Base-by-base conservation (phyloP, 2,888 invertebrate species). In the Plebejus argus region DNA sequence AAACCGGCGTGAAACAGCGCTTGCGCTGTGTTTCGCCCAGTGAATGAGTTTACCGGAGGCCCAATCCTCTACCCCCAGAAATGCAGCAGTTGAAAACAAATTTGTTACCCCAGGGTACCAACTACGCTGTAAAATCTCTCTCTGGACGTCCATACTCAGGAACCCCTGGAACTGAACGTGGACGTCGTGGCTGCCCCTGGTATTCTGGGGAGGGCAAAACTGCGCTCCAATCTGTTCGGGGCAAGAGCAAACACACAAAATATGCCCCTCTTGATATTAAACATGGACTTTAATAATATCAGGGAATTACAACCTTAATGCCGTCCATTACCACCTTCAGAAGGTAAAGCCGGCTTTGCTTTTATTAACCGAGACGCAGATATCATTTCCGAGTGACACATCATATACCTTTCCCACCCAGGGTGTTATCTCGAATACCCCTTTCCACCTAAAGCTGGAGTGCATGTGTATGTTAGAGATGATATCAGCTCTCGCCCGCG, bases 311-410 rank as follows among this genome's bases (percentile, higher is more conserved):
- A 35, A 35, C 8, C 20, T 39, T 6, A 20, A 39, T 7, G 10
- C 71, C 35, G 71, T 71, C 35, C 39, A 70, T 18, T 33, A 70
- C 70, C 35, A 70, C 8, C 35, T 70, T 4, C 39, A 70, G n/a
- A 15, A n/a, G 1, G 18, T 6, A 23, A 71, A 71, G 35, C n/a
- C 71, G n/a, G n/a, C 39, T 39, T 39, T 71, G 8, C 71, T 71
- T 20, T 71, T 39, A n/a, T 39, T 39, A 5, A 70, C 35, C 70
- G 70, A 70, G n/a, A 39, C 71, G 39, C 39, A 71, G 8, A 71
- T 71, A 71, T 71, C 39, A 1, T 71, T 39, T 71, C 39, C 71
- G 10, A 12, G 1, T 35, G 1, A 71, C 6, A 71, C 39, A 39
- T 20, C 20, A 39, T 20, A 71, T 20, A 71, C 0, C 71, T 39